Evolutionary conservation across 2,113 vertebrate genomes (phyloP).

Genomic region (Todiramphus chloris): DNA sequence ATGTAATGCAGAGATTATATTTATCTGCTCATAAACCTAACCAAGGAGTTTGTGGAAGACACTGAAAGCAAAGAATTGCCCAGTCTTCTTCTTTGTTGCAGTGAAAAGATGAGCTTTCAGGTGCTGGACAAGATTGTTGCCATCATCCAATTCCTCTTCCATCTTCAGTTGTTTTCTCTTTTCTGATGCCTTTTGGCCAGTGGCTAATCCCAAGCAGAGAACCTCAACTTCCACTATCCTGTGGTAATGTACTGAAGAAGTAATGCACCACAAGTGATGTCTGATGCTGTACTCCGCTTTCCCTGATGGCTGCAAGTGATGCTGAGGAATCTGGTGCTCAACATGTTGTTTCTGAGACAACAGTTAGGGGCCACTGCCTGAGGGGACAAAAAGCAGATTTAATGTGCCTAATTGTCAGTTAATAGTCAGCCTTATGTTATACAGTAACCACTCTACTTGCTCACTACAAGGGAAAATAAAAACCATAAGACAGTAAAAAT

Average conservation of each 20-base stretch:
- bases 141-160: background rate
- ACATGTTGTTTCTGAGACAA: background rate
- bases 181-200: background rate
- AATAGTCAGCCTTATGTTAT: constrained; percentile 29
- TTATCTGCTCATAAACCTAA: background rate
- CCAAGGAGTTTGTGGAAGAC: background rate
- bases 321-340: constrained; percentile 18
- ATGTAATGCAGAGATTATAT: background rate
- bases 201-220: background rate
- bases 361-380: constrained; percentile 35
- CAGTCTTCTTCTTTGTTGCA: background rate
- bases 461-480: background rate
- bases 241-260: background rate
- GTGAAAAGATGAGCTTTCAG: background rate
- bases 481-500: background rate
- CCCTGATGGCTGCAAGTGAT: background rate
- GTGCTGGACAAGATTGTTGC: background rate
- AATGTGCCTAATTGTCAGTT: background rate
- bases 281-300: background rate
- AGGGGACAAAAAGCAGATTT: constrained; percentile 54
- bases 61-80: background rate
- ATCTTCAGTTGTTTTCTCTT: background rate
- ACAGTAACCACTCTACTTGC: background rate
- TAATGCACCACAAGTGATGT: background rate
- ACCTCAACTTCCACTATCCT: background rate